Base-by-base conservation (phyloP, 2,113 vertebrate genomes). In the Cebidichthys violaceus region DNA sequence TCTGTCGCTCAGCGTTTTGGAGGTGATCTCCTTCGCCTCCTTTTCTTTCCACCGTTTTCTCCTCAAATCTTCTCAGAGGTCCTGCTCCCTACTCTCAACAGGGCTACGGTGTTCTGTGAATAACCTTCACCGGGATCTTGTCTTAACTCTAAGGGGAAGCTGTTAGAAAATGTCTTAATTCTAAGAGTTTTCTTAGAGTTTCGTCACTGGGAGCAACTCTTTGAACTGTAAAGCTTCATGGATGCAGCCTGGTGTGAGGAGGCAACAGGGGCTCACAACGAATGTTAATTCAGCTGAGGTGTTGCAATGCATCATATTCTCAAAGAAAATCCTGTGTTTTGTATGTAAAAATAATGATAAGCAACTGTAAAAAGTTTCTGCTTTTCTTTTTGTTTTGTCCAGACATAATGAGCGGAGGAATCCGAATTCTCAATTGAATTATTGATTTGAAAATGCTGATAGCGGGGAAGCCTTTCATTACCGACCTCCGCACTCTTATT, bases 401-500 rank as follows among this genome's bases (percentile, higher is more conserved):
- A 35, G 31, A 52, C 2, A n/a, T 41, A 17, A 41, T 27, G 18
- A 71, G n/a, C 22, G 5, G 64, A 29, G 9, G 62, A 70, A 37
- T 27, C 22, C 37, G 62, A 79, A n/a, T n/a, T n/a, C 22, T 76
- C 9, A 17, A n/a, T 50, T 39, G 54, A 73, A 82, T 72, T 79
- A 73, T n/a, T 55, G 47, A 71, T 70, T 43, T 73, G 33, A 72
- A 70, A 77, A 70, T n/a, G 45, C 18, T 39, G 66, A 74, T 45
- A 57, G 24, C 10, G 47, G 39, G 18, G 43, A 35, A 39, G 22
- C 60, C 55, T 65, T 22, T 67, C 47, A 61, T 33, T 18, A 27
- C 54, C 66, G 27, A 52, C 68, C 39, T 3, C 9, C 20, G 18
- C 39, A 54, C 45, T 43, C n/a, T 47, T 67, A 35, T 33, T 73